Evolutionary conservation across 2,888 invertebrate genomes (phyloP), one percentile per base, ranked within the genome.

Genomic region (Dryococelus australis): DNA sequence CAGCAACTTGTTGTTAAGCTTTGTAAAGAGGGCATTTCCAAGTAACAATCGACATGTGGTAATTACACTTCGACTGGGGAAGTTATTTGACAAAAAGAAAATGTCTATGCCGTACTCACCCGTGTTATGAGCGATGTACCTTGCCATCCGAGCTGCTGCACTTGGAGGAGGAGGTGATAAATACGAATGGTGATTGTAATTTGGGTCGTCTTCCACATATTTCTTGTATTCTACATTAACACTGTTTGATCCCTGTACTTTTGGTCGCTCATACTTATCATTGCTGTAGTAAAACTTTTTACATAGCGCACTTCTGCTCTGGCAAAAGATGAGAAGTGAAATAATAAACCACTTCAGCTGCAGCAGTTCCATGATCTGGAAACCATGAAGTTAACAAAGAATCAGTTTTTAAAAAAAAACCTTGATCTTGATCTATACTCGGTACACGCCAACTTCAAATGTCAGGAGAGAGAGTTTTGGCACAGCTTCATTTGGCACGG

Each of bases 91-190:
- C 47, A 6, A 9, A 47, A 10, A 47, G 16, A 2, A 47, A 47
- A 47, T 47, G 2, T 47, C 16, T 47, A 47, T 16, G 16, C 24
- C 65, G 24, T 65, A n/a, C 91, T 92, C 93, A 96, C 96, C 94
- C 91, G 95, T 94, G 90, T 95, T 94, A 91, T 96, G 96, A 86
- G 96, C 94, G 84, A 96, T 94, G 90, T 95, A 96, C 93, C 96
- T 93, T 13, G 96, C 96, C 95, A 96, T 95, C 87, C 94, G 92
- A 10, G 96, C 95, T 26, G 94, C 92, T 90, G 96, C 92, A 51
- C 93, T 93, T 88, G 94, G 94, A 85, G 95, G 94, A 8, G 96
- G 96, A n/a, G 78, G 24, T 9, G 87, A 65, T 12, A 78, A 26
- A 35, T 28, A 65, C 65, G 28, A 28, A 16, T 27, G 35, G 13